Percentiles rank a stretch among this genome's conserved stretches.
These are phyloP conservation scores for Copidosoma aretas DNA, from an alignment of 2,888 invertebrate genomes.

Conservation along the genomic window DNA sequence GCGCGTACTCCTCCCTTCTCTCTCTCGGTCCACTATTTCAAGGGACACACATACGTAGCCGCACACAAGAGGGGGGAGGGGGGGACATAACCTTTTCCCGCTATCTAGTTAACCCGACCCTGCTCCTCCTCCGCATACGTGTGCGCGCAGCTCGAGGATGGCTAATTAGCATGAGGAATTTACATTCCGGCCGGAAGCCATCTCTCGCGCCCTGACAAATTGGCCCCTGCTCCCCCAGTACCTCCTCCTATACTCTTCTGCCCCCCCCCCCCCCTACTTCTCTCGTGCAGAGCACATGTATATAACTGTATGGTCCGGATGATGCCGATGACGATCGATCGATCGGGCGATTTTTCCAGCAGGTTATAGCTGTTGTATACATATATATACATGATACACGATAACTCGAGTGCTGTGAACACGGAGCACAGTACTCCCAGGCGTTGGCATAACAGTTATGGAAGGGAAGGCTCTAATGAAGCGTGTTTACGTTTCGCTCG, in stretches of 20 bases:
- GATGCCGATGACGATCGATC: too few relatives aligned
- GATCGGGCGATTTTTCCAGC: too few relatives aligned
- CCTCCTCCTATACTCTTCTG: background rate
- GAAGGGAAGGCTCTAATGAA: background rate
- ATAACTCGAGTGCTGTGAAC: too few relatives aligned
- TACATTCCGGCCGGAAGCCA: constrained; percentile 51
- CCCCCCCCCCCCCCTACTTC: background rate
- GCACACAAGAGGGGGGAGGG: constrained; percentile 47
- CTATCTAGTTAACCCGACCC: constrained; percentile 51
- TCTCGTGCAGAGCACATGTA: background rate
- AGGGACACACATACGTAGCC: background rate
- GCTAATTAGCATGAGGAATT: constrained; percentile 57
- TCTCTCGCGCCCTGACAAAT: constrained; percentile 45
- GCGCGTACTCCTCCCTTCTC: constrained; percentile 24
- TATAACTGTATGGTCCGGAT: too few relatives aligned
- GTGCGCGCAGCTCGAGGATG: constrained; percentile 41
- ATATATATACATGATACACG: too few relatives aligned
- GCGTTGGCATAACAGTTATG: background rate
- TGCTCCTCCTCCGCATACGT: constrained; percentile 16
- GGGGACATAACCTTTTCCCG: constrained; percentile 22
- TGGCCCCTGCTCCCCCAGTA: constrained; percentile 29
- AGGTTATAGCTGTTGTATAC: too few relatives aligned
- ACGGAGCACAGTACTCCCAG: background rate
- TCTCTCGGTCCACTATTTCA: background rate
- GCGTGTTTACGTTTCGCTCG: background rate